These are phyloP conservation scores for Agrypnus murinus DNA, from an alignment of 2,888 invertebrate genomes.

Conservation along the genomic window DNA sequence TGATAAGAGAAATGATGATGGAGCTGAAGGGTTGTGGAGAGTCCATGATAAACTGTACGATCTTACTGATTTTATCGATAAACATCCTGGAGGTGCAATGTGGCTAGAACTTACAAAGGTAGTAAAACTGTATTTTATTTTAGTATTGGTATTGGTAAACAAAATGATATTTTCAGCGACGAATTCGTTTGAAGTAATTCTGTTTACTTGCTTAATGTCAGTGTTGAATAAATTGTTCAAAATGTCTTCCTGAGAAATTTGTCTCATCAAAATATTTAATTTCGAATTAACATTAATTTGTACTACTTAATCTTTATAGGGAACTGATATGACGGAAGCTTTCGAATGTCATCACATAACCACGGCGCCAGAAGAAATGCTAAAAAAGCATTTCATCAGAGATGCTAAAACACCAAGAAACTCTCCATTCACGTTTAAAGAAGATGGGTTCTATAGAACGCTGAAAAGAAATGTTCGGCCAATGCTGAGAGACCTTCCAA, in stretches of 20 bases:
- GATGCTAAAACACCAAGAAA: constrained; percentile 79
- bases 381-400: constrained; percentile 80
- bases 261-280: no score
- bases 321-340: constrained; percentile 81
- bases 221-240: no score
- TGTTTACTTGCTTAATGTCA: no score
- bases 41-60: constrained; percentile 88
- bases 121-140: no score
- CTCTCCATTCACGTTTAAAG: constrained; percentile 82
- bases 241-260: no score
- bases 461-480: constrained; percentile 75
- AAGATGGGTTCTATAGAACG: constrained; percentile 83
- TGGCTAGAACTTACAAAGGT: constrained; percentile 84
- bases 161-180: no score
- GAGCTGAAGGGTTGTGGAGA: constrained; percentile 85
- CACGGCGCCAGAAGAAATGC: constrained; percentile 72
- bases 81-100: constrained; percentile 90
- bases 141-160: no score
- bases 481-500: constrained; percentile 74
- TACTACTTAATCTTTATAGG: constrained; percentile 8
- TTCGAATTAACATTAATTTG: no score
- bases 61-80: constrained; percentile 83
- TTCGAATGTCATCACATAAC: constrained; percentile 84
- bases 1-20: constrained; percentile 73
- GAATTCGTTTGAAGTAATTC: no score